phyloP scores from a whole-genome alignment of 2,797 vertebrate genomes.

The Helicolenus hilgendorfi region DNA sequence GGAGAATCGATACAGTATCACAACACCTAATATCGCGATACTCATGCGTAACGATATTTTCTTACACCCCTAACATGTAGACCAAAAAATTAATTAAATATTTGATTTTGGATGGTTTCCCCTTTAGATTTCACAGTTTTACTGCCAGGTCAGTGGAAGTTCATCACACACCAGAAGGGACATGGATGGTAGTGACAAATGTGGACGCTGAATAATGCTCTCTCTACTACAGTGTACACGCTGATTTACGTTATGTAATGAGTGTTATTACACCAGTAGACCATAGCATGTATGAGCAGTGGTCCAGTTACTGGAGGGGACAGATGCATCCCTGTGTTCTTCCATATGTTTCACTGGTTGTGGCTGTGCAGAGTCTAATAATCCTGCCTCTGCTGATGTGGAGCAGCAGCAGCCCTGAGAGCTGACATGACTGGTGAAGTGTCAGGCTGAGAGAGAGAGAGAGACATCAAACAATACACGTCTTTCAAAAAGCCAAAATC shows the following conservation, averaged over 20 bases:
- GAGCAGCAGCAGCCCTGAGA: constrained; percentile 11
- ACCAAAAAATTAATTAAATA: background rate
- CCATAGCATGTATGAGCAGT: background rate
- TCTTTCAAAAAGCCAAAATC: background rate
- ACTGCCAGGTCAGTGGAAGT: constrained; percentile 11
- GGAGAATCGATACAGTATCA: too few species aligned
- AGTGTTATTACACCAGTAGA: constrained; percentile 33
- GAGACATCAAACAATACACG: background rate
- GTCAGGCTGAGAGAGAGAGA: constrained; percentile 8
- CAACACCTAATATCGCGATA: too few species aligned
- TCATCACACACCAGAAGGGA: constrained; percentile 14
- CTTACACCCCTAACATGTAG: background rate
- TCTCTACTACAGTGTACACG: background rate
- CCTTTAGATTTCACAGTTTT: background rate
- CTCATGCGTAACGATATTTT: too few species aligned
- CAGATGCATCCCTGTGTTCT: constrained; percentile 17
- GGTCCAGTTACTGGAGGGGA: constrained; percentile 19
- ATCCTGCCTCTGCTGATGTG: background rate
- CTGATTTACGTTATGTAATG: constrained; percentile 38
- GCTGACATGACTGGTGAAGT: constrained; percentile 10
- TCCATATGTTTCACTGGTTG: constrained; percentile 24
- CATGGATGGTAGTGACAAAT: constrained; percentile 9
- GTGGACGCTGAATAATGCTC: background rate
- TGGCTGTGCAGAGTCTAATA: background rate
- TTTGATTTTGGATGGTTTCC: constrained; percentile 1